phyloP scores from a whole-genome alignment of 2,888 invertebrate genomes.

The Leptarthrus brevirostris region DNA sequence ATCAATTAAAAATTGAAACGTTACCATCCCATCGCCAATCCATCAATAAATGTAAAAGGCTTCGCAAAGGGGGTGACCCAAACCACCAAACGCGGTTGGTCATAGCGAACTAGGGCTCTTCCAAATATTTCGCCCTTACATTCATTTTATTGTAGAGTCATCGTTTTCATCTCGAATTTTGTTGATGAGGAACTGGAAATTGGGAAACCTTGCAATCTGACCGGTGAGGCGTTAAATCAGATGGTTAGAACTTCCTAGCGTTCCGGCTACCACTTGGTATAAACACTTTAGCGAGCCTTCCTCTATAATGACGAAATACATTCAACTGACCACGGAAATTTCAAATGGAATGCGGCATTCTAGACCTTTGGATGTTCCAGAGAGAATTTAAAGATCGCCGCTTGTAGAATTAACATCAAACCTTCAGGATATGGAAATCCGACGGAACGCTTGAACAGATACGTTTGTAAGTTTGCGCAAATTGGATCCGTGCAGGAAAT shows the following conservation, averaged over 20 bases:
- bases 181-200: not conserved
- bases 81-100: constrained; percentile 11
- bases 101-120: not conserved
- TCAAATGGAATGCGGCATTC: too few species aligned
- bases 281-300: not conserved
- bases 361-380: too few species aligned
- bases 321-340: constrained; percentile 20
- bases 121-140: not conserved
- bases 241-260: not conserved
- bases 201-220: not conserved
- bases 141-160: constrained; percentile 18
- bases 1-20: constrained; percentile 43
- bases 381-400: too few species aligned
- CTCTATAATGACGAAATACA: constrained; percentile 9
- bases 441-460: too few species aligned
- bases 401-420: too few species aligned
- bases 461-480: too few species aligned
- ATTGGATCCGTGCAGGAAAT: too few species aligned
- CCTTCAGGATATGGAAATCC: too few species aligned
- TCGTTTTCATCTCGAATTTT: constrained; percentile 8
- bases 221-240: constrained; percentile 21
- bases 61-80: not conserved
- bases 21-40: constrained; percentile 4
- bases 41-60: constrained; percentile 40
- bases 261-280: not conserved